Base-by-base conservation (phyloP, 2,797 vertebrate genomes). In the Paratrypauchen microcephalus region DNA sequence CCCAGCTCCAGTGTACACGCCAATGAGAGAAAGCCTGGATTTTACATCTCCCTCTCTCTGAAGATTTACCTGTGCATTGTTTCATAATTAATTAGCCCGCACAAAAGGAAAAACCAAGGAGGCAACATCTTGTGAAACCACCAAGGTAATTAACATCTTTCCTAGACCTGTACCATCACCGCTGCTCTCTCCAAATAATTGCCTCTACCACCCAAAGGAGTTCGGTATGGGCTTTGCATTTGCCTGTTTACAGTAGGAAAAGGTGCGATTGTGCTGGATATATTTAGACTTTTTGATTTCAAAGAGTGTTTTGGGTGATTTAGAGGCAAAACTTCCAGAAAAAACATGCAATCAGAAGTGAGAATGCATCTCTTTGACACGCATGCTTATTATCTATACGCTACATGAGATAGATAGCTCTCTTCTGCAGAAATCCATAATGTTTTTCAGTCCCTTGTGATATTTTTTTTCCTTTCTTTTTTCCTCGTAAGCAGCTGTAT, bases 31-130 rank as follows among this genome's bases (percentile, higher is more conserved):
- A 60, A 76, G 72, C 87, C 84, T 82, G 75, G 75, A 82, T 91
- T 80, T 75, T 90, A 88, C 70, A 83, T 71, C 74, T 76, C 71
- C 68, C 54, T 47, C 78, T 87, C 89, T 89, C 85, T 79, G 82
- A 90, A 86, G 87, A 88, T 85, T 88, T 81, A 92, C 91, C 91
- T 91, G 88, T 84, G 76, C 79, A 85, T 91, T 86, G 87, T 86
- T 92, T 90, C 90, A 92, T 91, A 93, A 92, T 93, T 93, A 93
- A 94, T 92, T 89, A 90, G 88, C 78, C 80, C 76, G 85, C 88
- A 84, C 82, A 87, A 90, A 90, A 83, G 83, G 78, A 87, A 83
- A 65, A 64, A 64, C 0, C 0, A 30, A 83, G 86, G 75, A 87
- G 71, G 83, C 76, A 81, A 86, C 86, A 81, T 88, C 83, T 79